Base-by-base conservation (phyloP, 1,140 invertebrate genomes). In the Procambarus virginalis region DNA sequence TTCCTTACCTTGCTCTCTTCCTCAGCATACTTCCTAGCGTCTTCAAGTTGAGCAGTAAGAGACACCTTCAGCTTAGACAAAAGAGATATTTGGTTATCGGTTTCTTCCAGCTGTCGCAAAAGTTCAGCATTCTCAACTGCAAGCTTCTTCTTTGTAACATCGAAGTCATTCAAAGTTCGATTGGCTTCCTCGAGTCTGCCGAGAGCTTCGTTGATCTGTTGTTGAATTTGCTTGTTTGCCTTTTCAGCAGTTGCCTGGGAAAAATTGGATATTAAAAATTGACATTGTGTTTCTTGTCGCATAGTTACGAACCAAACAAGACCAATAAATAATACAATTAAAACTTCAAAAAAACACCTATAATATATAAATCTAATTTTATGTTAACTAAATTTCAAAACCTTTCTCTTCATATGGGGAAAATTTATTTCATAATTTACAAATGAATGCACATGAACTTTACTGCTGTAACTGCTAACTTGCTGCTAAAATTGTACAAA, bases 81-180 rank as follows among this genome's bases (percentile, higher is more conserved):
- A 60, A 94, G 93, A 83, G 93, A 94, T 12, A 95, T 93, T 84
- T 95, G 94, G 92, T 94, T 94, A 91, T 96, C 95, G 68, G 95
- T 94, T 84, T 96, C 95, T 45, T 89, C 87, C 17, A 89, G 81
- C 78, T 89, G 87, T 2, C 87, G 78, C 14, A 89, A 55, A 51
- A 84, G 81, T 34, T 89, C 87, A 49, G 81, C 87, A 49, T 89
- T 89, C 75, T 89, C 87, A 45, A 89, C 87, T 92, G 96, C 95
- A 94, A 99, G 94, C 95, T 99, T 98, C 96, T 98, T 98, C 96
- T 99, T 99, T 6, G 86, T 60, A 68, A 64, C 86, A 49, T 88
- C 98, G 94, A 99, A 98, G 95, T 99, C 98, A 94, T 98, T 98
- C 93, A 99, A 95, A 64, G 97, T 98, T 93, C 98, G 97, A 95